Evolutionary conservation across 2,113 vertebrate species (phyloP).

Genomic region (Phyllopteryx taeniolatus): DNA sequence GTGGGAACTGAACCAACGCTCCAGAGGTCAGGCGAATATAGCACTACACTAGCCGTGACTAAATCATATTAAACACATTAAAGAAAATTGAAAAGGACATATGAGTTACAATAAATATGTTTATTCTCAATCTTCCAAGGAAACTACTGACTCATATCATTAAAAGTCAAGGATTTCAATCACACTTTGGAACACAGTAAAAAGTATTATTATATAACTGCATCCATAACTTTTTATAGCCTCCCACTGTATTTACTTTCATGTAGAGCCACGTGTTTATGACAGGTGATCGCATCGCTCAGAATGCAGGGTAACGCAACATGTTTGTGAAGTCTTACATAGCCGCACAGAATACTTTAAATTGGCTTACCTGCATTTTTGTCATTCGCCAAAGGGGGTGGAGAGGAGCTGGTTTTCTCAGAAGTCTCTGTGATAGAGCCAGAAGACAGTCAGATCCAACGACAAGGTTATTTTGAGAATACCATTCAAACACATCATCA

Average conservation of each 20-base stretch:
- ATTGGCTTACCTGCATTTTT: constrained; percentile 43
- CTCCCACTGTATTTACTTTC: neutral
- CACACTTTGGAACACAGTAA: neutral
- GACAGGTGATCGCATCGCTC: too few species aligned
- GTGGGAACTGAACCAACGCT: neutral
- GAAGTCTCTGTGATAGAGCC: constrained; percentile 23
- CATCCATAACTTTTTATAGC: neutral
- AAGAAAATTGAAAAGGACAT: neutral
- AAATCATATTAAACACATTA: neutral
- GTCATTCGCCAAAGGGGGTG: constrained; percentile 35
- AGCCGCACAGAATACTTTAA: neutral
- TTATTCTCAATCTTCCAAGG: neutral
- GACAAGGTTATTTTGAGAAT: neutral
- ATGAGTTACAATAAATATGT: neutral
- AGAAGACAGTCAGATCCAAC: constrained; percentile 20
- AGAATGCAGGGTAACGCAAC: neutral
- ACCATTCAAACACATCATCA: neutral
- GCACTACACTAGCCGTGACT: neutral
- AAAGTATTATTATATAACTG: neutral
- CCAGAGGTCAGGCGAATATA: neutral
- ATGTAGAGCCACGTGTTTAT: neutral
- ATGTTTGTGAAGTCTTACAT: too few species aligned
- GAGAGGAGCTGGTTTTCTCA: constrained; percentile 15
- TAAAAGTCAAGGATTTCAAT: neutral
- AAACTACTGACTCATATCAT: neutral